phyloP scores from a whole-genome alignment of 2,888 invertebrate genomes.

The Drosophila pseudotalamancana region DNA sequence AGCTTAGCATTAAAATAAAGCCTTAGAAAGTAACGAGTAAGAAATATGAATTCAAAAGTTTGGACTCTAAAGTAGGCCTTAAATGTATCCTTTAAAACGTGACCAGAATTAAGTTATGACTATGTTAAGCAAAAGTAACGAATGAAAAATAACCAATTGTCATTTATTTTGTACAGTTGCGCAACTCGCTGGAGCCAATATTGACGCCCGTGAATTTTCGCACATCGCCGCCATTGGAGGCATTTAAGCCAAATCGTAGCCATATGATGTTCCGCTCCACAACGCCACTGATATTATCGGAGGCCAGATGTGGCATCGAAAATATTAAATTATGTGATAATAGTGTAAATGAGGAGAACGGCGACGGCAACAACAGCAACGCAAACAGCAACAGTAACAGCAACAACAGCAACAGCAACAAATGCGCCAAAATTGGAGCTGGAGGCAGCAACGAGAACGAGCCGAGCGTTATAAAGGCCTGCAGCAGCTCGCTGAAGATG shows the following conservation, averaged over 20 bases:
- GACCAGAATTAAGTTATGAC: too few relatives aligned
- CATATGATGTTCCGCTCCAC: conserved; percentile 85
- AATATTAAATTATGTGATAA: conserved; percentile 85
- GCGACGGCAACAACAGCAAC: conserved; percentile 57
- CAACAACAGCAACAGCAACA: conserved; percentile 36
- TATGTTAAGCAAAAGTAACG: too few relatives aligned
- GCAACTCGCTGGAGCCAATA: conserved; percentile 87
- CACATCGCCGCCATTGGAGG: conserved; percentile 95
- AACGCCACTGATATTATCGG: conserved; percentile 84
- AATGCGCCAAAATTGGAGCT: conserved; percentile 52
- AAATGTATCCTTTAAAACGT: too few relatives aligned
- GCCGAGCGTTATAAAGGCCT: conserved; percentile 74
- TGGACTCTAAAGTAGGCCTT: not conserved
- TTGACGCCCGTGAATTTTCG: conserved; percentile 95
- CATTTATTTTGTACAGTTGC: conserved; percentile 84
- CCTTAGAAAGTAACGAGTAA: too few relatives aligned
- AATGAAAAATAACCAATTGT: not conserved
- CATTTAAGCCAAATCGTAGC: conserved; percentile 89
- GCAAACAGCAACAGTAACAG: conserved; percentile 32
- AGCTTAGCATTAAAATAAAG: too few relatives aligned
- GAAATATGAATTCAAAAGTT: too few relatives aligned
- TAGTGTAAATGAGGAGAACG: conserved; percentile 84
- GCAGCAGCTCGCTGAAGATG: conserved; percentile 81
- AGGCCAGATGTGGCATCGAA: conserved; percentile 85
- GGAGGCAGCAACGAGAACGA: conserved; percentile 69